Evolutionary conservation across 2,888 invertebrate species (phyloP).

Genomic region (Allacma fusca): DNA sequence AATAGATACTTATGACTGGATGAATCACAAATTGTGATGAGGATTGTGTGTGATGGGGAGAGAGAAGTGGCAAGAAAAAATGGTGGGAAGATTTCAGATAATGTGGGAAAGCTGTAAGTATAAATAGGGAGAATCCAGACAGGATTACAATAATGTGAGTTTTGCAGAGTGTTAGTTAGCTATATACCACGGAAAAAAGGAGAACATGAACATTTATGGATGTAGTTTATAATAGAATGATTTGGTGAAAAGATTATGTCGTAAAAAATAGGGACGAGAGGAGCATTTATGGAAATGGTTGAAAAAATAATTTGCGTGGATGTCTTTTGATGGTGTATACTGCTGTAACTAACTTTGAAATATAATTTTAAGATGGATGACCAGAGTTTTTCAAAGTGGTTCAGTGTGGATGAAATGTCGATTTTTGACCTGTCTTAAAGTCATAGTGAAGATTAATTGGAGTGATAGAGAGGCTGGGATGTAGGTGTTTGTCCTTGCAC

Average conservation of each 20-base stretch:
- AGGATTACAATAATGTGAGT: not conserved
- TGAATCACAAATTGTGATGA: constrained; percentile 6
- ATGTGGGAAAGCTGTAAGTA: not conserved
- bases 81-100: constrained; percentile 16
- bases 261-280: not conserved
- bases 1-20: not conserved
- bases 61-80: not conserved
- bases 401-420: not conserved
- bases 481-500: constrained; percentile 40
- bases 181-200: not conserved
- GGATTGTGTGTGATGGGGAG: not conserved
- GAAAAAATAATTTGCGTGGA: constrained; percentile 14
- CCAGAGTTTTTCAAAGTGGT: not conserved
- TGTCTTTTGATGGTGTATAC: not conserved
- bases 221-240: constrained; percentile 5
- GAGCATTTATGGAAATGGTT: not conserved
- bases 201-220: constrained; percentile 19
- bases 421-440: constrained; percentile 3
- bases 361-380: not conserved
- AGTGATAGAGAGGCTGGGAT: constrained; percentile 17
- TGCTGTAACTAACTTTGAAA: not conserved
- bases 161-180: not conserved
- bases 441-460: constrained; percentile 34
- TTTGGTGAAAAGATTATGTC: constrained; percentile 5
- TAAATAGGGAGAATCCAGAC: not conserved